Conservation (phyloP, 2,797 vertebrate species). For the Liasis olivaceus region DNA sequence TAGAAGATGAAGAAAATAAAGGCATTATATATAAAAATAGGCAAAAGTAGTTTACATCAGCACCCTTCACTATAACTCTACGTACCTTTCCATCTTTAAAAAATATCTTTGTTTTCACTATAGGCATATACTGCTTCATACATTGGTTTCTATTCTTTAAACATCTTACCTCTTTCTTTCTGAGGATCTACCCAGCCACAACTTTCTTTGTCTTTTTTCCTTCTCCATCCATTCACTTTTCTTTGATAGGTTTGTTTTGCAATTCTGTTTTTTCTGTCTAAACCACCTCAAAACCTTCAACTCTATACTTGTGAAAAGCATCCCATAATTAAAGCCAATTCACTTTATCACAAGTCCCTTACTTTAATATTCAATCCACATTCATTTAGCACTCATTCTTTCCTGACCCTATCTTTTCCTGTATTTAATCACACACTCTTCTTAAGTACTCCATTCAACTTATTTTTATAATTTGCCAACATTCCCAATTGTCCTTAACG, state of each 20-base stretch:
- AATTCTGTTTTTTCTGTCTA: neutral
- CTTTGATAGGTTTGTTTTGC: neutral
- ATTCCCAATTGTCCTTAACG: neutral
- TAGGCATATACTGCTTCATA: neutral
- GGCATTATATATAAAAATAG: no score
- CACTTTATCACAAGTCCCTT: neutral
- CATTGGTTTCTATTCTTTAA: neutral
- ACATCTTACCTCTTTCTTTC: neutral
- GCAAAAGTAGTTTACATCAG: neutral
- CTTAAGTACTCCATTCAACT: neutral
- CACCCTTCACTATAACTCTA: neutral
- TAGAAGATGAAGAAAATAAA: neutral
- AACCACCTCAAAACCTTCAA: neutral
- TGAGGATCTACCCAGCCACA: neutral
- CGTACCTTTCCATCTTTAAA: neutral
- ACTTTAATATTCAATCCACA: neutral
- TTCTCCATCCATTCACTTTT: neutral
- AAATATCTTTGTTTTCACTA: neutral
- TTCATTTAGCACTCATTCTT: neutral
- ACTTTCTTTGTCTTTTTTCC: neutral
- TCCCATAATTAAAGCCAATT: neutral
- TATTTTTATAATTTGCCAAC: neutral
- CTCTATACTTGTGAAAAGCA: neutral
- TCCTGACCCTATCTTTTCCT: neutral
- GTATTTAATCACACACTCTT: neutral